These are phyloP conservation scores for Zelostemma sp. DNA, from an alignment of 1,140 invertebrate species.

Conservation along the genomic window DNA sequence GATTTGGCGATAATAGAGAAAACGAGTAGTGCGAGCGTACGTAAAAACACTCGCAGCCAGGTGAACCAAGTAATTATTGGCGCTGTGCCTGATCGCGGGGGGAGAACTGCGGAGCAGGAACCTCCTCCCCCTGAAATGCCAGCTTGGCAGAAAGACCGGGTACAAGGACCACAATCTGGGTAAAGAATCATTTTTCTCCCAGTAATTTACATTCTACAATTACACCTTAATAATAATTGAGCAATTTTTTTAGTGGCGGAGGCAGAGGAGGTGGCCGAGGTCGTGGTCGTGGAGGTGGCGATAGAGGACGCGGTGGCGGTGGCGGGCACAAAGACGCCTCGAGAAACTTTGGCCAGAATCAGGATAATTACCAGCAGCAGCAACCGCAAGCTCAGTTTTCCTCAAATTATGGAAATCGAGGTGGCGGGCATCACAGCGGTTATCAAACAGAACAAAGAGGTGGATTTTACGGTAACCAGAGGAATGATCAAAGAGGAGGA, in stretches of 20 bases:
- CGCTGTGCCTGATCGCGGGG: constrained; percentile 86
- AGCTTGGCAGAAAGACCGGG: constrained; percentile 82
- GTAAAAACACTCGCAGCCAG: constrained; percentile 83
- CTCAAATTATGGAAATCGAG: constrained; percentile 27
- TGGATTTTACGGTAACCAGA: constrained; percentile 18
- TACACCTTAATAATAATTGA: constrained; percentile 30
- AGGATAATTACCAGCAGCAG: constrained; percentile 29
- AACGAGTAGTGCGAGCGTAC: constrained; percentile 84
- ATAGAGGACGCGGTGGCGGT: constrained; percentile 47
- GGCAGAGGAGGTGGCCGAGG: constrained; percentile 49
- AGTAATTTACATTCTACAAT: constrained; percentile 7
- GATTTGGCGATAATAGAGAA: constrained; percentile 89
- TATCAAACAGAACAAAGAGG: constrained; percentile 20
- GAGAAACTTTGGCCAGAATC: constrained; percentile 53
- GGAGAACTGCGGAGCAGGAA: constrained; percentile 88
- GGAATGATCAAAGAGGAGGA: constrained; percentile 21
- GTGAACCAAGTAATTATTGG: constrained; percentile 92
- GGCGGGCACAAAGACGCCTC: constrained; percentile 51
- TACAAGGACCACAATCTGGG: constrained; percentile 43
- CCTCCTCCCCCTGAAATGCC: constrained; percentile 97
- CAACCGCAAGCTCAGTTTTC: constrained; percentile 13
- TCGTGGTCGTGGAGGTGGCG: constrained; percentile 46
- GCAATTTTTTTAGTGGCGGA: constrained; percentile 32
- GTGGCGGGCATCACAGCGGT: constrained; percentile 5
- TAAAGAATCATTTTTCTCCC: too few species aligned